Evolutionary conservation across 2,797 vertebrate species (phyloP), one percentile per base, ranked within the genome.

Genomic region (Fistularia commersonii): DNA sequence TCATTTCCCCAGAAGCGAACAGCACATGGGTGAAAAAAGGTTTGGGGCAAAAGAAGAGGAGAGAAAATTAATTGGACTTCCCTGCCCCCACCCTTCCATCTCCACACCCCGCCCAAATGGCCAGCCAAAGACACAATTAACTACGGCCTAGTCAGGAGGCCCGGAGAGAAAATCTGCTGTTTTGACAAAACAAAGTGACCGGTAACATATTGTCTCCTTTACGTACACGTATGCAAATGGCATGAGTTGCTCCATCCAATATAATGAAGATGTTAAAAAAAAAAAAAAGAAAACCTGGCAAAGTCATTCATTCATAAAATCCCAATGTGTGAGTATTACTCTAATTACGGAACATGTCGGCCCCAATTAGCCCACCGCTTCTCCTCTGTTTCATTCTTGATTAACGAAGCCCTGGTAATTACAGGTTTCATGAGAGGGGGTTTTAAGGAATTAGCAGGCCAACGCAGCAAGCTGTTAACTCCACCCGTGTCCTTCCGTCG

Each of bases 241-340:
- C 42, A 67, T 72, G 87, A 72, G 81, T 88, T 88, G 64, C 88
- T 87, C 83, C 12, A 72, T 61, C 82, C 83, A 88, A 82, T 84
- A 81, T 74, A 90, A 90, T 88, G 84, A 91, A 82, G 85, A 80
- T 79, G 76, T 61, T 72, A 72, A 79, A 90, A 88, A 69, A 40
- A 71, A 87, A n/a, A n/a, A n/a, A n/a, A n/a, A n/a, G n/a, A n/a
- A n/a, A n/a, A n/a, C n/a, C n/a, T 89, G 87, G 88, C 92, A 87
- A 93, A 94, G 85, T 89, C 90, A 92, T 90, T 93, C 92, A 92
- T 88, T 92, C 91, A 91, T 91, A 92, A 90, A 94, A 95, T 92
- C 91, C 86, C 85, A 90, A 92, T 82, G 86, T 89, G 91, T 87
- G 87, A 92, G 91, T 91, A 88, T 87, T 85, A 86, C 87, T 93